A percentile compares a stretch with the other conserved stretches of the same genome.
phyloP scores from a whole-genome alignment of 2,113 vertebrate species.

The Bostrychus sinensis region DNA sequence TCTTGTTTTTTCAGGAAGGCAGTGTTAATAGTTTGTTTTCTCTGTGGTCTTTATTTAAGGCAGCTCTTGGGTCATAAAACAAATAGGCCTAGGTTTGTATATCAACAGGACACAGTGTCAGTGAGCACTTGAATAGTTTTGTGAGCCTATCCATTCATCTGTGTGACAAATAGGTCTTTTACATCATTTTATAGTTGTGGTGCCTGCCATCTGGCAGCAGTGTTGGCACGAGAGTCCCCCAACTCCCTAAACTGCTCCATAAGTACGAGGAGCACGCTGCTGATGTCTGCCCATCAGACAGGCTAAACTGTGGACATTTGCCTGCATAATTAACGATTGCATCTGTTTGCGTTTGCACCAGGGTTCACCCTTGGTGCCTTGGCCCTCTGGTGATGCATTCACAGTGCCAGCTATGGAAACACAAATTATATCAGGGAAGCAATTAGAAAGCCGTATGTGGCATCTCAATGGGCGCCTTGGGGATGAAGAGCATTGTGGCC shows the following conservation, averaged over 20 bases:
- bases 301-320: conserved; percentile 66
- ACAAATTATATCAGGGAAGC: conserved; percentile 45
- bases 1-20: conserved; percentile 8
- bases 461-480: conserved; percentile 25
- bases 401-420: conserved; percentile 47
- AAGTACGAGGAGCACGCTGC: conserved; percentile 63
- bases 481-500: conserved; percentile 31
- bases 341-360: conserved; percentile 63
- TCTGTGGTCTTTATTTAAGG: conserved; percentile 37
- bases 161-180: conserved; percentile 60
- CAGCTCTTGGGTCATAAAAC: conserved; percentile 36
- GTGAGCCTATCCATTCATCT: conserved; percentile 57
- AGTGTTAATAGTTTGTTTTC: conserved; percentile 14
- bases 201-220: conserved; percentile 64
- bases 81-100: conserved; percentile 24
- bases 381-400: conserved; percentile 40
- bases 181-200: conserved; percentile 51
- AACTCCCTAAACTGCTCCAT: conserved; percentile 62
- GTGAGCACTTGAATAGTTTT: conserved; percentile 34
- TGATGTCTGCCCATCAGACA: conserved; percentile 62
- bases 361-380: conserved; percentile 36
- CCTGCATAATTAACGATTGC: conserved; percentile 74
- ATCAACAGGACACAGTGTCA: conserved; percentile 41
- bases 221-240: conserved; percentile 45
- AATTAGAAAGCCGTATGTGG: conserved; percentile 48